Percentiles rank a stretch among this genome's conserved stretches.
phyloP scores from a whole-genome alignment of 2,797 vertebrate genomes.

The Sebastes flavidus region DNA sequence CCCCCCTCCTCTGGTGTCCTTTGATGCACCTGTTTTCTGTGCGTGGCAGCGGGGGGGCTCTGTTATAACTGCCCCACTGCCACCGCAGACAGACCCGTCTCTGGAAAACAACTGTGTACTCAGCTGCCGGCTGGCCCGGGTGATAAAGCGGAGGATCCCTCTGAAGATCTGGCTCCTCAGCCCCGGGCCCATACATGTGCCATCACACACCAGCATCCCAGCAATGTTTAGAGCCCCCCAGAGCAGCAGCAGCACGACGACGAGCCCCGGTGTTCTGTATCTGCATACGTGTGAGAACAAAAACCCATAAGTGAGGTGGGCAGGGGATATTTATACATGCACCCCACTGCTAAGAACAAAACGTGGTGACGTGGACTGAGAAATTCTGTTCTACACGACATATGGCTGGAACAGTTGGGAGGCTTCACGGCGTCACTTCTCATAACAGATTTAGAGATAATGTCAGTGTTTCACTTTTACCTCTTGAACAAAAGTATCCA shows the following conservation, averaged over 20 bases:
- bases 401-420: conserved; percentile 32
- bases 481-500: not conserved
- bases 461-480: conserved; percentile 14
- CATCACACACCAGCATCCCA: conserved; percentile 32
- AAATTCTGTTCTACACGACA: conserved; percentile 40
- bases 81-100: not conserved
- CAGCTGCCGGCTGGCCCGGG: conserved; percentile 38
- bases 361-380: conserved; percentile 6
- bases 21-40: conserved; percentile 54
- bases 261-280: not conserved
- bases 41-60: not conserved
- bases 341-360: conserved; percentile 51
- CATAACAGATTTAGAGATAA: conserved; percentile 4
- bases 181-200: not conserved
- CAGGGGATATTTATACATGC: conserved; percentile 61
- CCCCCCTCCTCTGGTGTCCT: not conserved
- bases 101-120: conserved; percentile 38
- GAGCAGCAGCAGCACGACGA: not conserved
- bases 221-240: not conserved
- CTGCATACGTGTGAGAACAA: conserved; percentile 12
- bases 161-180: conserved; percentile 15
- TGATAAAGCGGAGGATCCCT: conserved; percentile 20
- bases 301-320: conserved; percentile 54
- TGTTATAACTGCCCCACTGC: not conserved
- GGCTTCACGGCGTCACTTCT: conserved; percentile 12